These are phyloP conservation scores for Remorina albescens DNA, from an alignment of 2,797 vertebrate genomes.

Conservation along the genomic window DNA sequence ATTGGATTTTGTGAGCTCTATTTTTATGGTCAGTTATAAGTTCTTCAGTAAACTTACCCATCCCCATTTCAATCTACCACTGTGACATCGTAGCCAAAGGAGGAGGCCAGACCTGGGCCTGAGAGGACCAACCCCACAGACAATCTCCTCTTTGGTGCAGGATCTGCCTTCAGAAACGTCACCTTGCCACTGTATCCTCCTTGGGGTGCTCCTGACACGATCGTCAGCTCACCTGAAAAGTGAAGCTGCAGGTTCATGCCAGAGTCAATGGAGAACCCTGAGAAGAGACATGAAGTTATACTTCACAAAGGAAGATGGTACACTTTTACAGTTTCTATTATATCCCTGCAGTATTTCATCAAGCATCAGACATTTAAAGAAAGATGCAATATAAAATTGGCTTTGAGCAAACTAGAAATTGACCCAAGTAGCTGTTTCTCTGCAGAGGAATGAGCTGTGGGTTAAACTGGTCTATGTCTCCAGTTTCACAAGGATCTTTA, in stretches of 20 bases:
- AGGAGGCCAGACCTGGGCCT: no score
- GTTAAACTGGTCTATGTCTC: slow-evolving; percentile 84
- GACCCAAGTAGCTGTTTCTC: no score
- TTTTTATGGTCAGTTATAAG: no score
- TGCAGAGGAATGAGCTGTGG: slow-evolving; percentile 87
- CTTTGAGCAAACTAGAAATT: no score
- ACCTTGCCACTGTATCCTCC: slow-evolving; percentile 93
- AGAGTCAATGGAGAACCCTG: slow-evolving; percentile 94
- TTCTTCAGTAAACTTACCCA: no score
- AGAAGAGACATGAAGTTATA: background rate
- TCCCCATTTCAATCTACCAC: no score
- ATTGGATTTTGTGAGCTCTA: no score
- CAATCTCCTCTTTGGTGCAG: no score
- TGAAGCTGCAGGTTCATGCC: slow-evolving; percentile 90
- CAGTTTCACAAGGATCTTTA: slow-evolving; percentile 90
- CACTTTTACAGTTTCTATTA: background rate
- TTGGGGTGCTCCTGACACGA: slow-evolving; percentile 93
- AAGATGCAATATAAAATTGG: no score
- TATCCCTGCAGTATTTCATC: background rate
- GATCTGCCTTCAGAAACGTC: slow-evolving; percentile 87
- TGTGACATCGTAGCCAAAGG: no score
- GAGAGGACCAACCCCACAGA: slow-evolving; percentile 86
- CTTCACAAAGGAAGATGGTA: background rate
- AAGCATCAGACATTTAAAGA: no score
- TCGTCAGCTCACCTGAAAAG: slow-evolving; percentile 87